These are phyloP conservation scores for Muscidifurax raptorellus DNA, from an alignment of 1,140 invertebrate species.

Conservation along the genomic window DNA sequence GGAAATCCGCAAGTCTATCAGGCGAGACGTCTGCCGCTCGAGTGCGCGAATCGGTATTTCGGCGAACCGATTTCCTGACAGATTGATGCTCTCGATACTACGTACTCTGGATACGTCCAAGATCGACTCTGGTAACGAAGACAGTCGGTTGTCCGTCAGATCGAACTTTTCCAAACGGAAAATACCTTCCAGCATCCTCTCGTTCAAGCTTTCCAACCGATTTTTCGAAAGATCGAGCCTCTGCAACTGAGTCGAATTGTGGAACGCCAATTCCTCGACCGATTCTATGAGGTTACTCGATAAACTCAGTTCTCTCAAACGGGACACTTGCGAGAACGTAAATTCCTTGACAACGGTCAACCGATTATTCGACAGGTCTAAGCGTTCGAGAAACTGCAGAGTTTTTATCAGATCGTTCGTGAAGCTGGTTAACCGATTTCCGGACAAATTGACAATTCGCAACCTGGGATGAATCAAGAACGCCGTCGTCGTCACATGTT, in stretches of 20 bases:
- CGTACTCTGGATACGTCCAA: conserved; percentile 87
- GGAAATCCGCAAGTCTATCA: conserved; percentile 87
- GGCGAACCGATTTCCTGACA: conserved; percentile 86
- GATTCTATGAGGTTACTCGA: conserved; percentile 86
- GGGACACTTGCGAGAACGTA: conserved; percentile 87
- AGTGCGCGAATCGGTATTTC: conserved; percentile 86
- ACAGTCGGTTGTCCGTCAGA: conserved; percentile 84
- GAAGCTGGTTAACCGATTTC: conserved; percentile 89
- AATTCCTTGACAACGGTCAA: conserved; percentile 87
- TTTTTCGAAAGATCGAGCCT: conserved; percentile 86
- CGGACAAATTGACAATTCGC: conserved; percentile 80
- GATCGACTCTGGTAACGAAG: conserved; percentile 86
- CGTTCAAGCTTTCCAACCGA: conserved; percentile 84
- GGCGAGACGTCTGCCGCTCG: conserved; percentile 88
- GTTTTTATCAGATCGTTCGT: conserved; percentile 86
- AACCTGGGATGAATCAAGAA: conserved; percentile 87
- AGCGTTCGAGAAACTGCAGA: conserved; percentile 83
- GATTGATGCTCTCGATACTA: conserved; percentile 88
- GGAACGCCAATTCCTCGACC: conserved; percentile 90
- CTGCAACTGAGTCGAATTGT: conserved; percentile 93
- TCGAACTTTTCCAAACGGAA: conserved; percentile 85
- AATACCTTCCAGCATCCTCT: conserved; percentile 89
- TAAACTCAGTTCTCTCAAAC: conserved; percentile 82
- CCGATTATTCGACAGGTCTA: conserved; percentile 86
- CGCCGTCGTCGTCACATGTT: conserved; percentile 87